Conservation (phyloP, 2,113 vertebrate genomes). For the Scomber colias region DNA sequence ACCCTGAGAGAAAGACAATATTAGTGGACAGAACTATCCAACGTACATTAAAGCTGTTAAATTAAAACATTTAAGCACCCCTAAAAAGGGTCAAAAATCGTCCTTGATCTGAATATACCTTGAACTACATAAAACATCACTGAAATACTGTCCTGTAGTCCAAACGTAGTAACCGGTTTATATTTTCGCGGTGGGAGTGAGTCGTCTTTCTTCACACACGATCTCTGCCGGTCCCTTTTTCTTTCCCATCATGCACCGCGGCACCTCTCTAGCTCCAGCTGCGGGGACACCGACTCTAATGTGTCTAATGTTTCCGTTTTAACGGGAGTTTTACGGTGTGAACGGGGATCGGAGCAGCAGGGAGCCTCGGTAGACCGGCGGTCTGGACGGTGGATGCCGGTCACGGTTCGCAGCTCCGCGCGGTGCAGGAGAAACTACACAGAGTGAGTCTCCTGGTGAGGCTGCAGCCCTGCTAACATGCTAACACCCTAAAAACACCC, state of each 20-base stretch:
- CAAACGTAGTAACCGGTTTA: too few relatives aligned
- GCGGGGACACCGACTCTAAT: background rate
- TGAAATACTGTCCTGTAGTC: too few relatives aligned
- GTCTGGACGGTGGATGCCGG: conserved; percentile 37
- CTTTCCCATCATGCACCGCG: conserved; percentile 60
- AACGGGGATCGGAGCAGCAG: background rate
- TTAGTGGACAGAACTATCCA: too few relatives aligned
- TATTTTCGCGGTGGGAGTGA: background rate
- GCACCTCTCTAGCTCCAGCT: conserved; percentile 5
- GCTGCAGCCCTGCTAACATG: conserved; percentile 55
- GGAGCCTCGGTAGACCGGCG: background rate
- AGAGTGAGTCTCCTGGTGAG: conserved; percentile 51
- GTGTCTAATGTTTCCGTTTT: conserved; percentile 11
- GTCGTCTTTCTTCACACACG: background rate
- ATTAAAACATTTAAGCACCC: too few relatives aligned
- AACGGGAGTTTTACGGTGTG: background rate
- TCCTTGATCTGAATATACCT: too few relatives aligned
- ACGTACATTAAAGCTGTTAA: too few relatives aligned
- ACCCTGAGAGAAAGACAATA: too few relatives aligned
- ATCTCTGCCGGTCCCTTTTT: background rate
- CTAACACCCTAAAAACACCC: conserved; percentile 12
- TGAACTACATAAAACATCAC: too few relatives aligned
- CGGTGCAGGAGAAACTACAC: conserved; percentile 49
- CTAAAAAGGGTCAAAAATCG: too few relatives aligned
- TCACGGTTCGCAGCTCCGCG: conserved; percentile 24